phyloP scores from a whole-genome alignment of 2,113 vertebrate species.

The Phainopepla nitens region DNA sequence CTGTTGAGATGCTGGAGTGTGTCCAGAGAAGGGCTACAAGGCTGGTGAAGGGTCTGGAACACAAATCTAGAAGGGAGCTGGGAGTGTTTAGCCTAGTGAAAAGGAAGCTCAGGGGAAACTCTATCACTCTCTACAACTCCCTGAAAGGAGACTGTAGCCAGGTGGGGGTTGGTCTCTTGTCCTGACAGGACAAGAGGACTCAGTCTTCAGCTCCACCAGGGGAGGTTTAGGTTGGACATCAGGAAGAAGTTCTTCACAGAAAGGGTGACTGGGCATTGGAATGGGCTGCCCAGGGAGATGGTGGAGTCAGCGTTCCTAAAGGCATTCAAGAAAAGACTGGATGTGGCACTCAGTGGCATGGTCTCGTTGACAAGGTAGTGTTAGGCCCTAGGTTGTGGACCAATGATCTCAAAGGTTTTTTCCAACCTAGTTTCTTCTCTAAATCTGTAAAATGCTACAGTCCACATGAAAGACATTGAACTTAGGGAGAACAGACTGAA shows the following conservation, averaged over 20 bases:
- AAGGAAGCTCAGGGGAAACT: no score
- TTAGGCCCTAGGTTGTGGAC: background rate
- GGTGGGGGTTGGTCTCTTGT: no score
- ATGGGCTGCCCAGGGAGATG: background rate
- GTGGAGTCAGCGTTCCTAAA: accelerated
- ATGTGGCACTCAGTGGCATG: background rate
- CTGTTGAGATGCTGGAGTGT: background rate
- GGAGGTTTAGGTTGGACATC: background rate
- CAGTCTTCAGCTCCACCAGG: background rate
- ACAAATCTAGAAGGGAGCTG: background rate
- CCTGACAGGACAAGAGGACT: background rate
- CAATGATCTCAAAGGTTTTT: background rate
- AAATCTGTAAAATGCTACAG: background rate
- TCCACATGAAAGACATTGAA: background rate
- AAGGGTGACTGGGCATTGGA: background rate
- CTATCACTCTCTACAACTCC: background rate
- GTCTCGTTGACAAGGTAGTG: background rate
- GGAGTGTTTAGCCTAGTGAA: background rate
- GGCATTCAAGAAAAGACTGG: background rate
- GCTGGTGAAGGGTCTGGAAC: background rate
- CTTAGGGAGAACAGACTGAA: background rate
- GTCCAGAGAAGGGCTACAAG: background rate
- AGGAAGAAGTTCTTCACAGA: background rate
- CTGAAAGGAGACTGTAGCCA: background rate
- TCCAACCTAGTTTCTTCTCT: background rate